These are phyloP conservation scores for Microtus agrestis DNA, from an alignment of 2,797 vertebrate genomes.

Conservation along the genomic window DNA sequence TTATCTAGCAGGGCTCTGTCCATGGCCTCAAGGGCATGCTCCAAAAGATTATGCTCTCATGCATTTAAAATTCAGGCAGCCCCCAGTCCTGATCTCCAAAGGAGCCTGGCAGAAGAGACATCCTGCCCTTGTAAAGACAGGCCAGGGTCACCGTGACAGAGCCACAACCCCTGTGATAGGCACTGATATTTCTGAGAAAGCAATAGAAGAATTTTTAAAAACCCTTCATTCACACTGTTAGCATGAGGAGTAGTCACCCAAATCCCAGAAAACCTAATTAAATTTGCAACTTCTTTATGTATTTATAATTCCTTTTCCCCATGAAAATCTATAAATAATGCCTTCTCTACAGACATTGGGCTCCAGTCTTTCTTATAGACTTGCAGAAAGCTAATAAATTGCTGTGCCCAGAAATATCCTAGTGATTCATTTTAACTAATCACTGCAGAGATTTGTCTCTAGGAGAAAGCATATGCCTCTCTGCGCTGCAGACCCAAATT, in stretches of 20 bases:
- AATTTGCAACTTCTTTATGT: not conserved
- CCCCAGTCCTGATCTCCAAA: not conserved
- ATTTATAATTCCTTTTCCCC: slow-evolving; percentile 24
- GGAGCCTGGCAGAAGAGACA: not conserved
- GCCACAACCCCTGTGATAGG: not conserved
- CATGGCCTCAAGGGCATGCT: too few species aligned
- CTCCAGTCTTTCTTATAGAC: not conserved
- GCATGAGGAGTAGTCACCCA: not conserved
- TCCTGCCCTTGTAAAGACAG: not conserved
- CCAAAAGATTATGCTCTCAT: not conserved
- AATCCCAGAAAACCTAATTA: not conserved
- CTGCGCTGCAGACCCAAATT: not conserved
- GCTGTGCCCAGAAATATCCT: slow-evolving; percentile 35
- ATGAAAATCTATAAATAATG: slow-evolving; percentile 39
- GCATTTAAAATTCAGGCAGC: not conserved
- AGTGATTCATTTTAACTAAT: slow-evolving; percentile 40
- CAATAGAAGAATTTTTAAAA: not conserved
- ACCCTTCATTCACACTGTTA: not conserved
- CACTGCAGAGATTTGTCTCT: not conserved
- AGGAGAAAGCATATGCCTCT: slow-evolving; percentile 14
- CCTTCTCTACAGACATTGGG: not conserved
- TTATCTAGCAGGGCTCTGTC: not conserved
- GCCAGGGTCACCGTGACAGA: not conserved
- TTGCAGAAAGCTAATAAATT: slow-evolving; percentile 38
- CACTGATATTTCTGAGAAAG: not conserved